Conservation (phyloP, 2,888 invertebrate genomes). For the Agrilus biguttatus region DNA sequence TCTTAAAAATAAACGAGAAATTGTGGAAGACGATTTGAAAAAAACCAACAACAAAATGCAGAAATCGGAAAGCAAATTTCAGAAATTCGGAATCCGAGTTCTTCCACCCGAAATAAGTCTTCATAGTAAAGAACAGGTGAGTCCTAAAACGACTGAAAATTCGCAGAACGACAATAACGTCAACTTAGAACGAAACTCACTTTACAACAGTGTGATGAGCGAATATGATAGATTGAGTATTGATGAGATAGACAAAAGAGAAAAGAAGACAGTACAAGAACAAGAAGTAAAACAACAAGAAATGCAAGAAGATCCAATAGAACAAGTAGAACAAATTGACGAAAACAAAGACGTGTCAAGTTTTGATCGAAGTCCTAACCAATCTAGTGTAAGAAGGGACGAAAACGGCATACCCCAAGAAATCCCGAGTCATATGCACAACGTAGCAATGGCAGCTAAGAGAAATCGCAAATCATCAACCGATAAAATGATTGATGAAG, state of each 20-base stretch:
- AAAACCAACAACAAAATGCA: conserved; percentile 34
- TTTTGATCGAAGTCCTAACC: conserved; percentile 35
- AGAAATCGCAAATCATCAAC: conserved; percentile 46
- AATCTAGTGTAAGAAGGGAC: conserved; percentile 44
- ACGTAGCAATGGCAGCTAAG: conserved; percentile 55
- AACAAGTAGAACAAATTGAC: not conserved
- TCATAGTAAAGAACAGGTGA: conserved; percentile 16
- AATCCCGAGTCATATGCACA: conserved; percentile 54
- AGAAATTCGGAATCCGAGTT: conserved; percentile 55
- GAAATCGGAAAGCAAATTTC: conserved; percentile 41
- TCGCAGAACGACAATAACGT: conserved; percentile 30
- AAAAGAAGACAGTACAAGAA: conserved; percentile 20
- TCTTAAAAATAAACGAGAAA: conserved; percentile 15
- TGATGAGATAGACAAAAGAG: conserved; percentile 1
- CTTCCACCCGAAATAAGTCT: conserved; percentile 28
- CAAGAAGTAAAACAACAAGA: conserved; percentile 9
- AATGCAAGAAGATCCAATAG: conserved; percentile 26
- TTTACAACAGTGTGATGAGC: not conserved
- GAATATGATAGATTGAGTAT: not conserved
- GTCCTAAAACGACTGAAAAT: conserved; percentile 25
- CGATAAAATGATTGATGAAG: conserved; percentile 12
- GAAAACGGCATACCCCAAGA: conserved; percentile 52
- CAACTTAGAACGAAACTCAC: conserved; percentile 16
- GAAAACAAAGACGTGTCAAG: not conserved
- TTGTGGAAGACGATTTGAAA: conserved; percentile 5